phyloP scores from a whole-genome alignment of 2,888 invertebrate genomes.

The Bellardia pandia region DNA sequence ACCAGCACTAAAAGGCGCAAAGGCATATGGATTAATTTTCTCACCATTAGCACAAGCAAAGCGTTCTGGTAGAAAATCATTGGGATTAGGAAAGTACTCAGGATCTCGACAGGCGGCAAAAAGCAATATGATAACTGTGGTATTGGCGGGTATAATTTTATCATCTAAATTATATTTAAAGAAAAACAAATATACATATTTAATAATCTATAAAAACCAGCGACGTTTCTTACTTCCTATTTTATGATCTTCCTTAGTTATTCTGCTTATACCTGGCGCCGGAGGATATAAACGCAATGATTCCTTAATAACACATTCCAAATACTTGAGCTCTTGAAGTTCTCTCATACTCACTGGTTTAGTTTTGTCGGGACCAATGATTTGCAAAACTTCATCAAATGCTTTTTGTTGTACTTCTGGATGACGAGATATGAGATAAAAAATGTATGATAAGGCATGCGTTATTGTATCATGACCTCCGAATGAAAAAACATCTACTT shows the following conservation, averaged over 20 bases:
- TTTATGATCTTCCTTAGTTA: conserved; percentile 85
- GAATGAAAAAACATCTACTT: conserved; percentile 90
- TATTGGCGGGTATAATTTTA: conserved; percentile 77
- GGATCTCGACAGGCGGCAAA: conserved; percentile 79
- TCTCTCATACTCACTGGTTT: conserved; percentile 75
- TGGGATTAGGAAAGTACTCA: conserved; percentile 77
- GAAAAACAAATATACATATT: not conserved
- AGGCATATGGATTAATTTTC: conserved; percentile 74
- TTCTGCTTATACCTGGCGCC: conserved; percentile 87
- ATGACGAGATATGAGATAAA: conserved; percentile 80
- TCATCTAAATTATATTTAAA: conserved; percentile 50
- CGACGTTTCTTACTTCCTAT: conserved; percentile 76
- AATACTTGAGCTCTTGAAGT: conserved; percentile 79
- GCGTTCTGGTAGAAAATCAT: conserved; percentile 80
- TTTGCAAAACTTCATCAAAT: conserved; percentile 78
- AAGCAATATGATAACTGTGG: conserved; percentile 79
- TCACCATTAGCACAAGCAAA: conserved; percentile 77
- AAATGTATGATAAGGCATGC: conserved; percentile 79
- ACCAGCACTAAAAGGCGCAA: conserved; percentile 82
- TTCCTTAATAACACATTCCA: conserved; percentile 89
- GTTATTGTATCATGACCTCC: conserved; percentile 84
- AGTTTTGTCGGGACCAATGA: conserved; percentile 76
- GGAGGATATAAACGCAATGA: conserved; percentile 87
- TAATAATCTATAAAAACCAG: not conserved
- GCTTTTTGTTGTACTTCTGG: conserved; percentile 78